These are phyloP conservation scores for Tachuris rubrigastra DNA, from an alignment of 2,113 vertebrate genomes.

Conservation along the genomic window DNA sequence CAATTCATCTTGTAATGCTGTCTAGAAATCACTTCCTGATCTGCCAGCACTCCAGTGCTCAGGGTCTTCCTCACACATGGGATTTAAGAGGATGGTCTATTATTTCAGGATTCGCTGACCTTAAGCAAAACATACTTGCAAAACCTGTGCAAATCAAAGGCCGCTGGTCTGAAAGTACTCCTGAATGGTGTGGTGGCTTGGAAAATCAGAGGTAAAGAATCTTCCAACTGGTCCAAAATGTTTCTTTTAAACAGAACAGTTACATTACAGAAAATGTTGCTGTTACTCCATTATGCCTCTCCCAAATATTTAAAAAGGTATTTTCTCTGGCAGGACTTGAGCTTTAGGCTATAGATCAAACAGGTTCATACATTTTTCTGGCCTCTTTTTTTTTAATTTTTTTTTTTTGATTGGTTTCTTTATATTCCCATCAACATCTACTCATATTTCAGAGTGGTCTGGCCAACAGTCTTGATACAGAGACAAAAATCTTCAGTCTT, in stretches of 20 bases:
- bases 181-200: neutral
- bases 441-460: slow-evolving; percentile 40
- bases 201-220: neutral
- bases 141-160: neutral
- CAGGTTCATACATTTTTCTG: slow-evolving; percentile 18
- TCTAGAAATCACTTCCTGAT: neutral
- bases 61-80: neutral
- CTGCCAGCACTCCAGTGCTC: neutral
- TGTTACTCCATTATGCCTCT: neutral
- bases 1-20: neutral
- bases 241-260: neutral
- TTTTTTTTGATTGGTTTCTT: neutral
- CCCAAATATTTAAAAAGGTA: neutral
- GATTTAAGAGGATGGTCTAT: neutral
- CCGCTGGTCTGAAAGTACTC: neutral
- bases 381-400: neutral
- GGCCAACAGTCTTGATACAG: neutral
- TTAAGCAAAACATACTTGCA: neutral
- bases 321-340: slow-evolving; percentile 46
- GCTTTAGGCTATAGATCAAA: slow-evolving; percentile 25
- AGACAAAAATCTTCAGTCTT: slow-evolving; percentile 40
- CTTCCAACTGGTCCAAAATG: neutral
- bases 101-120: neutral
- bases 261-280: neutral
- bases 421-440: neutral